A percentile compares a stretch with the other conserved stretches of the same genome.
Evolutionary conservation across 2,113 vertebrate genomes (phyloP).

Genomic region (Ellobius talpinus): DNA sequence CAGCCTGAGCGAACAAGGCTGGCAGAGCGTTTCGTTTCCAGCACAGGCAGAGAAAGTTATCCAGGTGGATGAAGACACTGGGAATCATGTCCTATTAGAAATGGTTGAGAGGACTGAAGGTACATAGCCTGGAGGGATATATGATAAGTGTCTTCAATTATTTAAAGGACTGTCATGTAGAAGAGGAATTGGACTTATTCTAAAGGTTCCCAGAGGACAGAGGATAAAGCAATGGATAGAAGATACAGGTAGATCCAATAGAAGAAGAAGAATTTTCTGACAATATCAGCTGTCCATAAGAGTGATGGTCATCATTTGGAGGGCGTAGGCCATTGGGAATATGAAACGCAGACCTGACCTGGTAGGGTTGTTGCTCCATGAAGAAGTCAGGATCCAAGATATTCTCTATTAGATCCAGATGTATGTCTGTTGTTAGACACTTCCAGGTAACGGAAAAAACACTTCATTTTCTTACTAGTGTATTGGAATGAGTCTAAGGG

Average conservation of each 20-base stretch:
- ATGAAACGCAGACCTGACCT: neutral
- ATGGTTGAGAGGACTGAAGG: conserved; percentile 25
- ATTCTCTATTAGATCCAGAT: neutral
- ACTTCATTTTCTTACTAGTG: neutral
- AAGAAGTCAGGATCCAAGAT: neutral
- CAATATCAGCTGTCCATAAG: conserved; percentile 41
- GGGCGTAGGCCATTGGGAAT: neutral
- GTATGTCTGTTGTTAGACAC: neutral
- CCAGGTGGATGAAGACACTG: conserved; percentile 32
- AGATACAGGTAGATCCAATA: conserved; percentile 24
- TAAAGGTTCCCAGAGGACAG: neutral
- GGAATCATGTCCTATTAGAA: conserved; percentile 51
- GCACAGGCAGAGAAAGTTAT: neutral
- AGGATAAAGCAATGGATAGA: neutral
- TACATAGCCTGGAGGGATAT: conserved; percentile 38
- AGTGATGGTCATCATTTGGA: conserved; percentile 38
- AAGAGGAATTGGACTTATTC: conserved; percentile 55
- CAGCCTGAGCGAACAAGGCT: conserved; percentile 19
- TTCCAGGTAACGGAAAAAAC: neutral
- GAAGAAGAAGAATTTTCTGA: neutral
- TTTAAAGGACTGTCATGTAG: conserved; percentile 58
- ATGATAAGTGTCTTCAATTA: conserved; percentile 64
- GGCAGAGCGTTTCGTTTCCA: neutral
- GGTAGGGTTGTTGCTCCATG: neutral
- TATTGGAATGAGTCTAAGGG: neutral